A percentile compares a stretch with the other conserved stretches of the same genome.
Evolutionary conservation across 2,113 vertebrate genomes (phyloP).

Genomic region (Regulus satrapa): DNA sequence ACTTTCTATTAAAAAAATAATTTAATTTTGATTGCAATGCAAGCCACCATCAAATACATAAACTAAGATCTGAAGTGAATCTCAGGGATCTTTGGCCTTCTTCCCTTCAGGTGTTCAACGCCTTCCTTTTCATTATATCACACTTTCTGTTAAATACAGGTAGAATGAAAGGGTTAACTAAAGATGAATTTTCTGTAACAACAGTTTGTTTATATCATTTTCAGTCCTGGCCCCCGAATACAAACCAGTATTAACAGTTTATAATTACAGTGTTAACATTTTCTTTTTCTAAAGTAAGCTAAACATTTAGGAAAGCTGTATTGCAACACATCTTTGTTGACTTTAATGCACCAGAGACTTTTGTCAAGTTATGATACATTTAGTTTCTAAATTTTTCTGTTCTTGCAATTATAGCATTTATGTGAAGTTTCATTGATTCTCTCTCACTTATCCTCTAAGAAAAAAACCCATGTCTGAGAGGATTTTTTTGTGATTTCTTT

Average conservation of each 20-base stretch:
- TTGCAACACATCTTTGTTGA: constrained; percentile 66
- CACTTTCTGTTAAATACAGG: constrained; percentile 12
- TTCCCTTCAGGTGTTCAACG: neutral
- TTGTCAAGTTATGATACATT: neutral
- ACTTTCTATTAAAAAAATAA: neutral
- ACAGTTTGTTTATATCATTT: constrained; percentile 75
- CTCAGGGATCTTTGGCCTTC: neutral
- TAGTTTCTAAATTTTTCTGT: neutral
- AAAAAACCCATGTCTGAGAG: accelerated
- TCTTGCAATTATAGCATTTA: neutral
- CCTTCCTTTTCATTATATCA: neutral
- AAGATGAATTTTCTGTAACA: constrained; percentile 59
- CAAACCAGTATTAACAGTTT: constrained; percentile 72
- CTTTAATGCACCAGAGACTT: constrained; percentile 37
- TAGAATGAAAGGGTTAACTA: constrained; percentile 55
- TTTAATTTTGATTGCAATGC: neutral
- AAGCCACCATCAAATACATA: neutral
- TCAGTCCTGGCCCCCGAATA: constrained; percentile 65
- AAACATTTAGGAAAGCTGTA: constrained; percentile 69
- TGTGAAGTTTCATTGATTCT: neutral
- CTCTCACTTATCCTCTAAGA: neutral
- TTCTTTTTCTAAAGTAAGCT: constrained; percentile 71
- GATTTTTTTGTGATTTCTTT: neutral
- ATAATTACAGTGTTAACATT: constrained; percentile 75
- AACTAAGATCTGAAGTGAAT: neutral